phyloP scores from a whole-genome alignment of 2,888 invertebrate genomes.

The Liposcelis brunnea region DNA sequence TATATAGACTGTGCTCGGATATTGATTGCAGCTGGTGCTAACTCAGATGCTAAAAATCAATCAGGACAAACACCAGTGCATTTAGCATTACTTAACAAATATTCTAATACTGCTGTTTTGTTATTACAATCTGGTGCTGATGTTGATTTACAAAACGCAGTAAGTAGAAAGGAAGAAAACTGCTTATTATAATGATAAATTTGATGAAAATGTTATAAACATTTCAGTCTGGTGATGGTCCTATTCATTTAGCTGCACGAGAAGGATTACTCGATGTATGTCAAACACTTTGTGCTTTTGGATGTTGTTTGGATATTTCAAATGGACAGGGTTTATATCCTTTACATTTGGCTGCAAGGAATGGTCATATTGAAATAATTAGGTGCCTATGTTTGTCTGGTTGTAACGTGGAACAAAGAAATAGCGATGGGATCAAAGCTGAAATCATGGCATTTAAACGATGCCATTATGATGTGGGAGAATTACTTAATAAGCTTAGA shows the following conservation, averaged over 20 bases:
- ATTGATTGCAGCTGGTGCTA: slow-evolving; percentile 15
- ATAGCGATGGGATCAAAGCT: slow-evolving; percentile 51
- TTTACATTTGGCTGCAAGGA: slow-evolving; percentile 50
- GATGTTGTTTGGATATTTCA: slow-evolving; percentile 41
- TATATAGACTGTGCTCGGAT: slow-evolving; percentile 16
- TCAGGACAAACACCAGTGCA: slow-evolving; percentile 4
- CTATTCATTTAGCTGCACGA: slow-evolving; percentile 39
- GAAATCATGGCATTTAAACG: slow-evolving; percentile 62
- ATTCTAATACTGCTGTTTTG: slow-evolving; percentile 36
- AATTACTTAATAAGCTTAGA: slow-evolving; percentile 44
- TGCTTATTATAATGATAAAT: background rate
- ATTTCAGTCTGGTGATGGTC: slow-evolving; percentile 36
- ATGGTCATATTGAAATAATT: slow-evolving; percentile 52
- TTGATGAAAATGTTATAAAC: slow-evolving; percentile 7
- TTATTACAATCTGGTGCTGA: slow-evolving; percentile 42
- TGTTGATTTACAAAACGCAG: slow-evolving; percentile 33
- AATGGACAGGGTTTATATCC: slow-evolving; percentile 44
- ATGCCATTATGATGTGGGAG: slow-evolving; percentile 49
- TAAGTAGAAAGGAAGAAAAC: slow-evolving; percentile 21
- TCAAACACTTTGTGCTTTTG: slow-evolving; percentile 38
- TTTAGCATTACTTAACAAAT: slow-evolving; percentile 29
- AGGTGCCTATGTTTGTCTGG: slow-evolving; percentile 51
- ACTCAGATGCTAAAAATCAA: background rate
- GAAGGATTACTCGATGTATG: slow-evolving; percentile 36
- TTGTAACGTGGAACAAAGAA: slow-evolving; percentile 46